Evolutionary conservation across 2,797 vertebrate genomes (phyloP), one percentile per base, ranked within the genome.

Genomic region (Neosalanx taihuensis): DNA sequence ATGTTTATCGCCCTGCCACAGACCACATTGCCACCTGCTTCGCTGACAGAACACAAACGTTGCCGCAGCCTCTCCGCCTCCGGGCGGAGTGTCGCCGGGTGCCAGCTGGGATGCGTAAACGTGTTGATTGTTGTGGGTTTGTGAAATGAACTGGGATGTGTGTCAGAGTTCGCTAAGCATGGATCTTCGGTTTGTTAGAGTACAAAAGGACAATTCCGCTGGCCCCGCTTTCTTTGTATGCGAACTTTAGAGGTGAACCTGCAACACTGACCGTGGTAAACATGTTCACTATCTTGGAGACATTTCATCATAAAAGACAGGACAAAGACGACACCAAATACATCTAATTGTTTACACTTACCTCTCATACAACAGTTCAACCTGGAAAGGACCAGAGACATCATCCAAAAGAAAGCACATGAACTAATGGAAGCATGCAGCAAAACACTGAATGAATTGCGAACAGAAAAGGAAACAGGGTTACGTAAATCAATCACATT

Each of bases 351-450:
- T 29, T 15, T 33, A 3, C 17, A 35, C 87, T 86, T 78, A 88
- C 86, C 87, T 84, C 87, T 84, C 41, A 17, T 69, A 33, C 41
- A 62, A 17, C 60, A 46, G 23, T 64, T 69, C 17, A 72, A 84
- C 59, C 33, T 77, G 59, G 73, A 37, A 81, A 82, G 74, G 83
- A 86, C 78, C 82, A 84, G 60, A 62, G 80, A 79, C 76, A 85
- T 74, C 76, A 84, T 79, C 89, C 88, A 81, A 80, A 74, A 82
- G 75, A 85, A 80, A 84, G 83, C 79, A 89, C 86, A 88, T 78
- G 53, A 84, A 84, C 84, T 88, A 82, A 84, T 56, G 79, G 17
- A 51, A 74, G 81, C 85, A 90, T 88, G 87, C 89, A 80, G 71
- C 18, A 71, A 35, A 73, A 85, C 75, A 60, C 80, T 80, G 71